Conservation (phyloP, 1,140 invertebrate species). For the Dendroctonus ponderosae region DNA sequence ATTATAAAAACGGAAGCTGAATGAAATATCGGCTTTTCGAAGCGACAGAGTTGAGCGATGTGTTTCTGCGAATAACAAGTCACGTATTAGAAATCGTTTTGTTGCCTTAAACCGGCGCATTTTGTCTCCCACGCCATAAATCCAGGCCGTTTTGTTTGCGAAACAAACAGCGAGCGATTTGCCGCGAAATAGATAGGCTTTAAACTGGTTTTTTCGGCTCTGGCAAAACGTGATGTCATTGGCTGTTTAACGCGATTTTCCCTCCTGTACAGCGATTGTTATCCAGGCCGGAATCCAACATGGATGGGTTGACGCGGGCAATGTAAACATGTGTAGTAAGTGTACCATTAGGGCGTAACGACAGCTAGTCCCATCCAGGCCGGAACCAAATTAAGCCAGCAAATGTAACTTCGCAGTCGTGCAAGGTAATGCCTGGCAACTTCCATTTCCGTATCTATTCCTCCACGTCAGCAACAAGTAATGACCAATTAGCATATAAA, state of each 20-base stretch:
- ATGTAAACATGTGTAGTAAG: too few species aligned
- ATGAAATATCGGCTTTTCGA: not conserved
- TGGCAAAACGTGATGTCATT: too few species aligned
- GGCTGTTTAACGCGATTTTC: too few species aligned
- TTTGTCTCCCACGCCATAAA: constrained; percentile 1
- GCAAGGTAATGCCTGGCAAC: not conserved
- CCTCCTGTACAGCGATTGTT: too few species aligned
- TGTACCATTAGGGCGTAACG: too few species aligned
- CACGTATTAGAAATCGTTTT: constrained; percentile 19
- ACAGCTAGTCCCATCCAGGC: too few species aligned
- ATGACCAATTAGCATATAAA: constrained; percentile 4
- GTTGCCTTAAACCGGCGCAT: not conserved
- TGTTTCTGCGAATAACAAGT: constrained; percentile 4
- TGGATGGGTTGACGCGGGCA: too few species aligned
- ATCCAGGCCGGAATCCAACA: too few species aligned
- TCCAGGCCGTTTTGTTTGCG: constrained; percentile 1
- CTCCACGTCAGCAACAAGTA: constrained; percentile 6
- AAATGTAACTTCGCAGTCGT: not conserved
- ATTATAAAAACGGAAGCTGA: not conserved
- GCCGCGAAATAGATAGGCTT: not conserved
- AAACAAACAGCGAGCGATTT: not conserved
- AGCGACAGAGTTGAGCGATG: constrained; percentile 1
- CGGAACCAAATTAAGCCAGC: not conserved
- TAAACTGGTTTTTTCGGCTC: too few species aligned
- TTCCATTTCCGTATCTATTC: constrained; percentile 5